A percentile compares a stretch with the other conserved stretches of the same genome.
Evolutionary conservation across 2,113 vertebrate species (phyloP).

Genomic region (Stomatorhinus ivindoensis): DNA sequence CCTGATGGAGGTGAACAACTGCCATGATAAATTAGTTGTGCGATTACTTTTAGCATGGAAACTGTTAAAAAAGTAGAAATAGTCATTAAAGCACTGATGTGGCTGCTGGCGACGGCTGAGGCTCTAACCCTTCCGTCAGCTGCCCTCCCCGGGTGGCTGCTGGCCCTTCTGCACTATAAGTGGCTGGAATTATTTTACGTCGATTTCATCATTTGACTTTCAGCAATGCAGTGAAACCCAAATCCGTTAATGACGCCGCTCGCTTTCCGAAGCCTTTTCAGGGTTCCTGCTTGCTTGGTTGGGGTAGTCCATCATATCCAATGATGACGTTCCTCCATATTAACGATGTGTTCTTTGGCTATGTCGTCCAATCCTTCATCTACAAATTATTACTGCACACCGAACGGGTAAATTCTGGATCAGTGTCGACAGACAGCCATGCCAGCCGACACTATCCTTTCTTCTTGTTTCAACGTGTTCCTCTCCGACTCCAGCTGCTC

Average conservation of each 20-base stretch:
- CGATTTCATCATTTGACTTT: not conserved
- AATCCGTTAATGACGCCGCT: not conserved
- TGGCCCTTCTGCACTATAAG: not conserved
- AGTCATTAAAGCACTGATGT: not conserved
- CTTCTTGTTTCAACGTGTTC: not conserved
- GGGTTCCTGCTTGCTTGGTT: not conserved
- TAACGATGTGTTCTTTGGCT: not conserved
- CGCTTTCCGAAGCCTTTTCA: not conserved
- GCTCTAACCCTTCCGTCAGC: not conserved
- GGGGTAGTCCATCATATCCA: not conserved
- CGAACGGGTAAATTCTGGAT: not conserved
- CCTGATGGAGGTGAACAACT: conserved; percentile 1
- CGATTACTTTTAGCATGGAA: not conserved
- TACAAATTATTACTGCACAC: not conserved
- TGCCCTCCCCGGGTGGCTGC: not conserved
- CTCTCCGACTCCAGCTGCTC: not conserved
- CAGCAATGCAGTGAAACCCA: not conserved
- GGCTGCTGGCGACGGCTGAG: not conserved
- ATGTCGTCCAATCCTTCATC: not conserved
- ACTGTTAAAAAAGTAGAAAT: conserved; percentile 8
- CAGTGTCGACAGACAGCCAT: not conserved
- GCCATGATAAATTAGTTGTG: conserved; percentile 4
- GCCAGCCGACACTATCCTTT: no score
- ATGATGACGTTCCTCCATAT: not conserved
- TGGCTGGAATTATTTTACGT: not conserved